phyloP scores from a whole-genome alignment of 1,140 invertebrate species.

The Apis florea region DNA sequence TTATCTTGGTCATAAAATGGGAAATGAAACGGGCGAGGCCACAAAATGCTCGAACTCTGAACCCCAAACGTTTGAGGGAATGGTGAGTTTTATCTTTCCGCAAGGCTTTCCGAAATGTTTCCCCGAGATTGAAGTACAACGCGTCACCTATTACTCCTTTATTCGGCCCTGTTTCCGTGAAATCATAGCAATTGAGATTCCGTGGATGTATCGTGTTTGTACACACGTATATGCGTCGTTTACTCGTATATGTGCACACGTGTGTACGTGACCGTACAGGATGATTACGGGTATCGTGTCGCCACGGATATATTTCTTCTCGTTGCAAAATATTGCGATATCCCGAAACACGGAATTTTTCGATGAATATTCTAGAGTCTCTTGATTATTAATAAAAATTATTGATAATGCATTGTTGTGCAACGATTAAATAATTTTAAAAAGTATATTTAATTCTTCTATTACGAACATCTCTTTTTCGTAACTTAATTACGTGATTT shows the following conservation, averaged over 20 bases:
- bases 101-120: not conserved
- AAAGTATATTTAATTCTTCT: no score
- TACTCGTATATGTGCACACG: not conserved
- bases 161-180: not conserved
- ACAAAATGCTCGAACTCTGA: not conserved
- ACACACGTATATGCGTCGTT: not conserved
- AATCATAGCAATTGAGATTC: not conserved
- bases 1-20: conserved; percentile 14
- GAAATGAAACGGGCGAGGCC: not conserved
- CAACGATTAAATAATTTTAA: no score
- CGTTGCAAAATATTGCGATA: not conserved
- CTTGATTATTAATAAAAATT: no score
- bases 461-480: no score
- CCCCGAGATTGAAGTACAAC: not conserved
- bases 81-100: not conserved
- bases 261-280: not conserved
- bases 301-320: not conserved
- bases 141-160: not conserved
- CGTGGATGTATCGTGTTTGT: not conserved
- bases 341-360: no score
- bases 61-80: not conserved
- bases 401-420: no score
- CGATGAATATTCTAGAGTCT: no score
- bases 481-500: no score
- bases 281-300: not conserved